Conservation (phyloP, 1,140 invertebrate genomes). For the Trichogramma pretiosum region DNA sequence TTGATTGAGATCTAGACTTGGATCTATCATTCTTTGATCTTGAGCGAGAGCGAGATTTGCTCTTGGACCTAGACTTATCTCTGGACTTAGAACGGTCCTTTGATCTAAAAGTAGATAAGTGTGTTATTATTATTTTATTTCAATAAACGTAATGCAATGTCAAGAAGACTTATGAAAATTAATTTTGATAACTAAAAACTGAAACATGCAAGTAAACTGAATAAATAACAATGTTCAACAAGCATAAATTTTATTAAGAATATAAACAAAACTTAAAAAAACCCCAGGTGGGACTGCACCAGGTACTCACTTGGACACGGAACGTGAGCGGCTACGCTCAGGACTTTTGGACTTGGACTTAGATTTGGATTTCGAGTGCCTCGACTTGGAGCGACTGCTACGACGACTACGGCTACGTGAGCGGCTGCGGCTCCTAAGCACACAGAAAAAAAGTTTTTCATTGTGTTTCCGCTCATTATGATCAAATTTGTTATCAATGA, state of each 20-base stretch:
- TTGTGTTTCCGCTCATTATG: neutral
- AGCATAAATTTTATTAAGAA: slow-evolving; percentile 4
- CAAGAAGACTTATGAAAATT: neutral
- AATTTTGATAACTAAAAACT: neutral
- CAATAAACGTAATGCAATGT: neutral
- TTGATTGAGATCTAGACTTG: slow-evolving; percentile 52
- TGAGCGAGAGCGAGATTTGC: slow-evolving; percentile 52
- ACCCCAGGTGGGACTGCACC: slow-evolving; percentile 9
- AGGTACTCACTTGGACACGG: slow-evolving; percentile 49
- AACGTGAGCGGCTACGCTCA: slow-evolving; percentile 53
- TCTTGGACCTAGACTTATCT: slow-evolving; percentile 50
- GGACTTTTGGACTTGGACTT: slow-evolving; percentile 58
- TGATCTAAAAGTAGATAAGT: slow-evolving; percentile 47
- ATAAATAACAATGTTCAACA: neutral
- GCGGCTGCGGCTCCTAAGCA: slow-evolving; percentile 43
- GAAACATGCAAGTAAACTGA: neutral
- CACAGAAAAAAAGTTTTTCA: slow-evolving; percentile 11
- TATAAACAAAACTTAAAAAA: slow-evolving; percentile 15
- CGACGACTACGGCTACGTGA: slow-evolving; percentile 53
- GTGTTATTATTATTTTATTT: neutral
- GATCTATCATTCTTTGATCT: slow-evolving; percentile 49
- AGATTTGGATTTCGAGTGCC: slow-evolving; percentile 64
- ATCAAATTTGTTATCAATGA: neutral
- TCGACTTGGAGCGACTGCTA: slow-evolving; percentile 59
- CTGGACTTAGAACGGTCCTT: slow-evolving; percentile 50